Percentiles rank a stretch among this genome's conserved stretches.
phyloP scores from a whole-genome alignment of 2,113 vertebrate species.

The Anhinga rufa region DNA sequence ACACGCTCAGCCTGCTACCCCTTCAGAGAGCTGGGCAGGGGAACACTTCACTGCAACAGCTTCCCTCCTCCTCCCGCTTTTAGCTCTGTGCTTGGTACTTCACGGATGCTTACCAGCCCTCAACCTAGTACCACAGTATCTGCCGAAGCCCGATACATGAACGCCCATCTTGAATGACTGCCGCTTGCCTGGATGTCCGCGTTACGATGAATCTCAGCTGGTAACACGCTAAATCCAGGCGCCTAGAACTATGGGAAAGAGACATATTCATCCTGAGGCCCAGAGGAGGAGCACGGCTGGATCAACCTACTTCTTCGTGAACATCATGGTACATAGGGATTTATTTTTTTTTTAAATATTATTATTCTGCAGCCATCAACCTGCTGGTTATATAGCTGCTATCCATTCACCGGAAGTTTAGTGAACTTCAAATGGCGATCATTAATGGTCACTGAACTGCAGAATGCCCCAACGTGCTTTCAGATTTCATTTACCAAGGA shows the following conservation, averaged over 20 bases:
- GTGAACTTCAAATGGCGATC: conserved; percentile 79
- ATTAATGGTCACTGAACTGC: conserved; percentile 78
- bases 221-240: neutral
- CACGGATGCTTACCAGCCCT: neutral
- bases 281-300: neutral
- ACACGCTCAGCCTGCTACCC: neutral
- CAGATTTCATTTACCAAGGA: conserved; percentile 76
- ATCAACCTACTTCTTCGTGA: conserved; percentile 10
- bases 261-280: neutral
- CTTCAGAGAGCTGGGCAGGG: neutral
- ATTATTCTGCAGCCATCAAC: conserved; percentile 52
- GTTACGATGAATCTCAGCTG: neutral
- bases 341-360: neutral
- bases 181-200: neutral
- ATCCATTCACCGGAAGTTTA: conserved; percentile 74
- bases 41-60: neutral
- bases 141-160: neutral
- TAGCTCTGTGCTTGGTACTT: neutral
- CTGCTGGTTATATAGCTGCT: conserved; percentile 59
- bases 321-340: neutral
- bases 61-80: conserved; percentile 7
- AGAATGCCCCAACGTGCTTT: conserved; percentile 73
- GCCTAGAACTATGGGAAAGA: neutral
- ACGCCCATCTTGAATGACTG: neutral
- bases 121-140: neutral